Conservation (phyloP, 1,140 invertebrate genomes). For the Sminthurides bifidus region DNA sequence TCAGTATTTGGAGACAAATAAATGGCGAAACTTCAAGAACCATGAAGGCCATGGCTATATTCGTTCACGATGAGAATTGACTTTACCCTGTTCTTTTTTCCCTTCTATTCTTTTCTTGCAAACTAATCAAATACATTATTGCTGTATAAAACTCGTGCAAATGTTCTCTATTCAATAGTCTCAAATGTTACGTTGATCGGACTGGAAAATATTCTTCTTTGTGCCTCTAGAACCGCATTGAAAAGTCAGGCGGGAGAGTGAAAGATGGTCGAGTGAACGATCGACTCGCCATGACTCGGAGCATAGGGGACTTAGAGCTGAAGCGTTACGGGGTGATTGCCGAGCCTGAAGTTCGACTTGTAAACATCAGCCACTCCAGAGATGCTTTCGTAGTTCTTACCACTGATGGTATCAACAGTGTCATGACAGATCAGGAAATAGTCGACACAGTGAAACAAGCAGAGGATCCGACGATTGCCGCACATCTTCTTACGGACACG, state of each 20-base stretch:
- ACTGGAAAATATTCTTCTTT: too few species aligned
- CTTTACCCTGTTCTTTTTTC: too few species aligned
- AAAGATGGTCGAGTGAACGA: constrained; percentile 36
- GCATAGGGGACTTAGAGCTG: constrained; percentile 46
- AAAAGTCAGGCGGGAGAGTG: constrained; percentile 33
- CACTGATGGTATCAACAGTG: constrained; percentile 45
- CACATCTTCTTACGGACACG: constrained; percentile 40
- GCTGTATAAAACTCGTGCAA: too few species aligned
- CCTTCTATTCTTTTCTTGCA: constrained; percentile 3
- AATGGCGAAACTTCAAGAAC: too few species aligned
- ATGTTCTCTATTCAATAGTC: too few species aligned
- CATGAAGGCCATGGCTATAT: too few species aligned
- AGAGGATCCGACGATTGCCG: constrained; percentile 40
- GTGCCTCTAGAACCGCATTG: too few species aligned
- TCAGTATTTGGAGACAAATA: too few species aligned
- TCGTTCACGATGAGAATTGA: too few species aligned
- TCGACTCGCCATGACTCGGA: constrained; percentile 45
- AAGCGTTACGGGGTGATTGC: constrained; percentile 45
- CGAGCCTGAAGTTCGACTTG: constrained; percentile 39
- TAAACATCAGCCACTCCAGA: constrained; percentile 43
- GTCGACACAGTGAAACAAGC: constrained; percentile 41
- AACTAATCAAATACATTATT: too few species aligned
- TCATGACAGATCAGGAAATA: constrained; percentile 44
- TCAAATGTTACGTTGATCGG: too few species aligned
- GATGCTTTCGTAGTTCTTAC: constrained; percentile 45